Evolutionary conservation across 2,797 vertebrate genomes (phyloP).

Genomic region (Iguana delicatissima): DNA sequence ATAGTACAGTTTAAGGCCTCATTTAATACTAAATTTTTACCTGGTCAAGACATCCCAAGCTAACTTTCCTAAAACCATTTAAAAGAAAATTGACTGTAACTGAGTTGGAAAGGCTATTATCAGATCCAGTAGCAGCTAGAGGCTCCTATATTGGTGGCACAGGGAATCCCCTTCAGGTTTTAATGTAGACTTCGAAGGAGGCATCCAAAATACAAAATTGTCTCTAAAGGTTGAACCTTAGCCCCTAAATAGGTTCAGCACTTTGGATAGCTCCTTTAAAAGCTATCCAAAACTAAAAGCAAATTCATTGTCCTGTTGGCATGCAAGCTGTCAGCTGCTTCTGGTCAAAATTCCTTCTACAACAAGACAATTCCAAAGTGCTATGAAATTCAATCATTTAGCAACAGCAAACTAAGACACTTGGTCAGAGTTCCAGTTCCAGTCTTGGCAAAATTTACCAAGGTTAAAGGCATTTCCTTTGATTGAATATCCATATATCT

Average conservation of each 20-base stretch:
- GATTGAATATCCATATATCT: background rate
- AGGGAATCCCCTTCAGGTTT: too few species aligned
- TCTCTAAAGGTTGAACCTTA: too few species aligned
- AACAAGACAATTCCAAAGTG: background rate
- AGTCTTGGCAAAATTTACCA: background rate
- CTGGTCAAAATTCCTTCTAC: background rate
- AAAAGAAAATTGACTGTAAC: background rate
- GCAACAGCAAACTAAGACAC: background rate
- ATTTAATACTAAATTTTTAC: background rate
- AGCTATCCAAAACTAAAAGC: too few species aligned
- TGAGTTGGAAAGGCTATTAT: background rate
- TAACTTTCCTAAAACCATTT: background rate
- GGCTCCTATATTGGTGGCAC: too few species aligned
- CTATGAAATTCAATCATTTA: background rate
- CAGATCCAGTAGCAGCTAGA: too few species aligned
- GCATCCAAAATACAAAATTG: too few species aligned
- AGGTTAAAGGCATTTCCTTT: slow-evolving; percentile 12
- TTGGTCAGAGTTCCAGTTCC: background rate
- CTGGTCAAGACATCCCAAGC: background rate
- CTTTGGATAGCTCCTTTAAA: too few species aligned
- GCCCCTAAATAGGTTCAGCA: too few species aligned
- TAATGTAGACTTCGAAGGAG: too few species aligned
- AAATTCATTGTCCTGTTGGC: too few species aligned
- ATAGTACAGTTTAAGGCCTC: background rate
- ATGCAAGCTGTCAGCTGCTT: background rate